Conservation (phyloP, 1,140 invertebrate species). For the Mylabris phalerata region DNA sequence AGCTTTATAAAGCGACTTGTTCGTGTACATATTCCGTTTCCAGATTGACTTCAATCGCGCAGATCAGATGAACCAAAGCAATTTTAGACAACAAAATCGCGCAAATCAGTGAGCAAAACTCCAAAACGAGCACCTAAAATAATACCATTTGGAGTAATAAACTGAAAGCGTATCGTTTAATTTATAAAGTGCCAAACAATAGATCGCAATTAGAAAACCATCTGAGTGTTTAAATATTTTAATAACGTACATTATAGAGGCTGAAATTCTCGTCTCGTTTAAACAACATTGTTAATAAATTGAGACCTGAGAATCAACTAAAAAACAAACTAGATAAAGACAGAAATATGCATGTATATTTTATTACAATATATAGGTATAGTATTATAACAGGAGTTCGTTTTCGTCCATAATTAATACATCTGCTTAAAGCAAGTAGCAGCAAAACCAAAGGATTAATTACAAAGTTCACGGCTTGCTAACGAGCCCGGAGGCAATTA, state of each 20-base stretch:
- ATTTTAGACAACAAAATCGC: no score
- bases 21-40: no score
- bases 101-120: no score
- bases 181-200: constrained; percentile 18
- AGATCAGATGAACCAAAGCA: no score
- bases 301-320: constrained; percentile 1
- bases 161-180: not conserved
- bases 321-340: constrained; percentile 6
- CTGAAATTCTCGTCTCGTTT: not conserved
- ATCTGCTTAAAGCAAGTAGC: constrained; percentile 34
- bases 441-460: constrained; percentile 43
- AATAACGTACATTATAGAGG: constrained; percentile 7
- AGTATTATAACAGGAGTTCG: constrained; percentile 11
- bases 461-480: constrained; percentile 44
- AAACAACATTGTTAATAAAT: not conserved
- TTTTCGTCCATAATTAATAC: constrained; percentile 38
- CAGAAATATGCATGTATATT: not conserved
- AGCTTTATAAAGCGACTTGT: no score
- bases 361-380: no score
- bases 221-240: constrained; percentile 21
- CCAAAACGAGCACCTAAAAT: no score
- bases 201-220: constrained; percentile 24
- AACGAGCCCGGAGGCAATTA: constrained; percentile 38
- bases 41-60: no score
- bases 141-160: no score